Evolutionary conservation across 2,888 invertebrate genomes (phyloP).

Genomic region (Metacarcinus magister): DNA sequence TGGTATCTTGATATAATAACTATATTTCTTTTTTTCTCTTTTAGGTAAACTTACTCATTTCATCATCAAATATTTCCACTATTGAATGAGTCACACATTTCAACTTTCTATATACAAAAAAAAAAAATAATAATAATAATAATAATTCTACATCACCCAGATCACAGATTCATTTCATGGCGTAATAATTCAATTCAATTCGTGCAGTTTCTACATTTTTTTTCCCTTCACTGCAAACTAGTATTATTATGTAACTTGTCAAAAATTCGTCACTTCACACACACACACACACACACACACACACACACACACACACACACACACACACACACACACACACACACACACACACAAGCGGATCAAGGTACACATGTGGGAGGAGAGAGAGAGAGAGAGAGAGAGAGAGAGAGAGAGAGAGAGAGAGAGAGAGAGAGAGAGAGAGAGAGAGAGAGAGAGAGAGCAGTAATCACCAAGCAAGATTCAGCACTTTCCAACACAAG

Average conservation of each 20-base stretch:
- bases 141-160: too few species aligned
- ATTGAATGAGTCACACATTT: too few species aligned
- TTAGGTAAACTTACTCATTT: too few species aligned
- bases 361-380: neutral
- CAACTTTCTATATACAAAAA: too few species aligned
- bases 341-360: neutral
- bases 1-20: too few species aligned
- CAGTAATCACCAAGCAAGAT: neutral
- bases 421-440: neutral
- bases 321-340: slow-evolving; percentile 47
- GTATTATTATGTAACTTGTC: neutral
- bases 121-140: too few species aligned
- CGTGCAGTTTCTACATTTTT: neutral
- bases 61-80: too few species aligned
- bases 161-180: too few species aligned
- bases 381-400: slow-evolving; percentile 13
- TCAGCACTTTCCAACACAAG: neutral
- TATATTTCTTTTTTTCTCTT: too few species aligned
- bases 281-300: slow-evolving; percentile 13
- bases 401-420: slow-evolving; percentile 49
- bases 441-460: neutral
- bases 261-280: too few species aligned
- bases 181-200: neutral
- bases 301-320: slow-evolving; percentile 64
- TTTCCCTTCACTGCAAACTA: neutral